Evolutionary conservation across 2,888 invertebrate genomes (phyloP).

Genomic region (Caenorhabditis sp.): DNA sequence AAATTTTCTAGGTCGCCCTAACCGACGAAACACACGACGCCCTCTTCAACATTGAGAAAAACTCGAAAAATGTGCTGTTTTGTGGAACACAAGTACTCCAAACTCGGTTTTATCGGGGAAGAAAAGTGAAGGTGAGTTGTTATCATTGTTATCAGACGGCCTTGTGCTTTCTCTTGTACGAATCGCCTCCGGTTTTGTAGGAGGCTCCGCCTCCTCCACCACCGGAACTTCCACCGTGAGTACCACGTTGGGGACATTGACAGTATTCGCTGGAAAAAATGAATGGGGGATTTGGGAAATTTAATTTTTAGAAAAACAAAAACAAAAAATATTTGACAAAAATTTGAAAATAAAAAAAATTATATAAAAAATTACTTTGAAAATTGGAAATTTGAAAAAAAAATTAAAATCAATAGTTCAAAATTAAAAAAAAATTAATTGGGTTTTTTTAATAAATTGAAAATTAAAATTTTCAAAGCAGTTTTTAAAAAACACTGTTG

Average conservation of each 20-base stretch:
- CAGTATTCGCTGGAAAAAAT: slow-evolving; percentile 61
- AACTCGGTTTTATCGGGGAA: slow-evolving; percentile 86
- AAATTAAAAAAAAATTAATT: too few species aligned
- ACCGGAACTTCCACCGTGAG: slow-evolving; percentile 43
- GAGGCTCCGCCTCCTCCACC: slow-evolving; percentile 40
- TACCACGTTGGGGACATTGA: slow-evolving; percentile 49
- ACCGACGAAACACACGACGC: slow-evolving; percentile 70
- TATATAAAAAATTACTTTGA: background rate
- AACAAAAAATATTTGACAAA: too few species aligned
- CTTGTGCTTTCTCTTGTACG: slow-evolving; percentile 44
- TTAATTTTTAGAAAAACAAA: too few species aligned
- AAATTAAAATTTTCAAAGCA: too few species aligned
- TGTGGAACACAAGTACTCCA: slow-evolving; percentile 94
- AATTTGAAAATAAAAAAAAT: background rate
- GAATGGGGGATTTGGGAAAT: too few species aligned
- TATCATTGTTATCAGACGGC: background rate
- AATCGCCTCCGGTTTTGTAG: slow-evolving; percentile 35
- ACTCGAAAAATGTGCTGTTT: slow-evolving; percentile 91
- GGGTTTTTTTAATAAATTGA: too few species aligned
- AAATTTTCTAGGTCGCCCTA: slow-evolving; percentile 46
- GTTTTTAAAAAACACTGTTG: too few species aligned
- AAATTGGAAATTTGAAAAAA: background rate
- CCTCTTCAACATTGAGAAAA: slow-evolving; percentile 87
- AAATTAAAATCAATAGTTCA: too few species aligned
- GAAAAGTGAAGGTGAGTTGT: slow-evolving; percentile 77